Percentiles rank a stretch among this genome's conserved stretches.
Evolutionary conservation across 2,113 vertebrate species (phyloP).

Genomic region (Mohoua ochrocephala): DNA sequence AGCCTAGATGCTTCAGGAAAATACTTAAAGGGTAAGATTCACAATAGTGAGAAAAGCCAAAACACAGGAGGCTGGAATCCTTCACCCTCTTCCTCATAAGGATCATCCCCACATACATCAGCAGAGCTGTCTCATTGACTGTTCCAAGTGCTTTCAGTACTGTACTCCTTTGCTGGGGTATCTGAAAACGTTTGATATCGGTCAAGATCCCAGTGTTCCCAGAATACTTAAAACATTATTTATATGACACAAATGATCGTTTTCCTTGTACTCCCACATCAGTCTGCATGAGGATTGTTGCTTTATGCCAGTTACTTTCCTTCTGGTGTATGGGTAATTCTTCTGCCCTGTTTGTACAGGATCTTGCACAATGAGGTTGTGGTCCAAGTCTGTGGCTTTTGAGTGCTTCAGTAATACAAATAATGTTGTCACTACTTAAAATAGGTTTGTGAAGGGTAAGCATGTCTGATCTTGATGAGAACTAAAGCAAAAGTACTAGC

Average conservation of each 20-base stretch:
- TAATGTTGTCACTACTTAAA: slow-evolving; percentile 36
- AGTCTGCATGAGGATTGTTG: background rate
- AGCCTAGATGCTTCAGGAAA: background rate
- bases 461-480: background rate
- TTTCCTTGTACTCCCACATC: background rate
- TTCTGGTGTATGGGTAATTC: background rate
- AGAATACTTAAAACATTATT: background rate
- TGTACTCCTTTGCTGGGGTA: background rate
- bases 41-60: background rate
- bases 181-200: background rate
- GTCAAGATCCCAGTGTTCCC: background rate
- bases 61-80: background rate
- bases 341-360: background rate
- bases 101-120: background rate
- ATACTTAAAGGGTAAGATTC: background rate
- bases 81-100: background rate
- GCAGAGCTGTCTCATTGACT: background rate
- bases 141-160: background rate
- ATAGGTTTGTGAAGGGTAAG: background rate
- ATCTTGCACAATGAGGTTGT: slow-evolving; percentile 32
- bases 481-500: background rate
- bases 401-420: slow-evolving; percentile 9
- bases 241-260: background rate
- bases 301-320: slow-evolving; percentile 6
- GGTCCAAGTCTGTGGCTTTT: slow-evolving; percentile 3